Evolutionary conservation across 1,140 invertebrate species (phyloP).

Genomic region (Brachionus calyciflorus): DNA sequence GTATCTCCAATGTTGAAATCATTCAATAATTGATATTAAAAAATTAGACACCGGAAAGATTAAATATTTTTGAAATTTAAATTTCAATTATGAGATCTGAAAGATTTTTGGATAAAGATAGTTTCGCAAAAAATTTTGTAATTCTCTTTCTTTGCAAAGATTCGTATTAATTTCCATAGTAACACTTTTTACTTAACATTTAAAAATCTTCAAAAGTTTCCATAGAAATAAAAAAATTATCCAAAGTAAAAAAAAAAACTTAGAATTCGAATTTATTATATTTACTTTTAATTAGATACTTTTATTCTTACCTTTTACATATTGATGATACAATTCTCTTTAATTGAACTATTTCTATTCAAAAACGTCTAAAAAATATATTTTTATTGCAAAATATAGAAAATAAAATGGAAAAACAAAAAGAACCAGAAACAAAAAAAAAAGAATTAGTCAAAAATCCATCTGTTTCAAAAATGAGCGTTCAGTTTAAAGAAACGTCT

Average conservation of each 20-base stretch:
- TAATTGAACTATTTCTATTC: no score
- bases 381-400: no score
- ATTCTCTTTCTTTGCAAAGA: background rate
- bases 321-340: no score
- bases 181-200: background rate
- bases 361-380: no score
- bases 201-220: background rate
- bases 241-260: background rate
- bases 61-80: no score
- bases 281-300: background rate
- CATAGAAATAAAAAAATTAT: slow-evolving; percentile 9
- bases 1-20: no score
- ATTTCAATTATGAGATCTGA: no score
- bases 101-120: background rate
- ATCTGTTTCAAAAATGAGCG: slow-evolving; percentile 1
- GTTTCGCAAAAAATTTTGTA: background rate
- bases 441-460: background rate
- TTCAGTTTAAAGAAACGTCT: background rate
- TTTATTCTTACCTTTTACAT: background rate
- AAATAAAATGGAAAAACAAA: slow-evolving; percentile 9
- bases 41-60: no score
- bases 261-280: background rate
- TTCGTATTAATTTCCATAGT: background rate
- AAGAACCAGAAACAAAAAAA: slow-evolving; percentile 4
- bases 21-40: no score